Conservation (phyloP, 1,140 invertebrate species). For the Coelopa frigida region DNA sequence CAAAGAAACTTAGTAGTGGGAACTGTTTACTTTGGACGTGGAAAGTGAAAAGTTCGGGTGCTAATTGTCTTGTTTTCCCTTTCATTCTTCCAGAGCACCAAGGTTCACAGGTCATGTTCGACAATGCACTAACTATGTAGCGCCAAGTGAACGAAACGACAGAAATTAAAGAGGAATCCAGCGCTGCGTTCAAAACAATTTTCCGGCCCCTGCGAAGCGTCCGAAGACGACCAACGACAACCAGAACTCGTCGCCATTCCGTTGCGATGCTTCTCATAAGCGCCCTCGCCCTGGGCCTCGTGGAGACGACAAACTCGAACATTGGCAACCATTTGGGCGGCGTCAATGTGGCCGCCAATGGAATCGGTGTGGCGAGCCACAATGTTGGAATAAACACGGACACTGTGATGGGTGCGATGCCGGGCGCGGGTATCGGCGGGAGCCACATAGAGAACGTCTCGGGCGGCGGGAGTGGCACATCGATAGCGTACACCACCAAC, state of each 20-base stretch:
- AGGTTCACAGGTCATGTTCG: no score
- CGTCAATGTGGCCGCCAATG: constrained; percentile 3
- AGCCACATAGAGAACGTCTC: background rate
- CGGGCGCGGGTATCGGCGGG: background rate
- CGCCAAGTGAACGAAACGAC: no score
- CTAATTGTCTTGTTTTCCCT: no score
- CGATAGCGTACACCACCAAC: constrained; percentile 6
- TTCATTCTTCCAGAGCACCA: no score
- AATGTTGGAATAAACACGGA: constrained; percentile 7
- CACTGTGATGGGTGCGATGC: constrained; percentile 12
- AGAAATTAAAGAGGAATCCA: no score
- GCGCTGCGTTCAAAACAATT: no score
- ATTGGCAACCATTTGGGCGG: constrained; percentile 6
- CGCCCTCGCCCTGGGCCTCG: constrained; percentile 21
- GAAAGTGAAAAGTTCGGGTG: no score
- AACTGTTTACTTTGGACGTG: no score
- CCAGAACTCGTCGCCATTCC: background rate
- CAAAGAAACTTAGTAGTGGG: no score
- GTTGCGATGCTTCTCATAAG: constrained; percentile 22
- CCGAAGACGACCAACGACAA: constrained; percentile 1
- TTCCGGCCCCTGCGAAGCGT: no score
- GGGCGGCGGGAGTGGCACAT: background rate
- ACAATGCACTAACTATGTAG: no score
- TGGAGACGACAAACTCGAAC: constrained; percentile 17
- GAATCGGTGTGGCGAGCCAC: background rate